These are phyloP conservation scores for Brachionus calyciflorus DNA, from an alignment of 1,140 invertebrate species.

Conservation along the genomic window DNA sequence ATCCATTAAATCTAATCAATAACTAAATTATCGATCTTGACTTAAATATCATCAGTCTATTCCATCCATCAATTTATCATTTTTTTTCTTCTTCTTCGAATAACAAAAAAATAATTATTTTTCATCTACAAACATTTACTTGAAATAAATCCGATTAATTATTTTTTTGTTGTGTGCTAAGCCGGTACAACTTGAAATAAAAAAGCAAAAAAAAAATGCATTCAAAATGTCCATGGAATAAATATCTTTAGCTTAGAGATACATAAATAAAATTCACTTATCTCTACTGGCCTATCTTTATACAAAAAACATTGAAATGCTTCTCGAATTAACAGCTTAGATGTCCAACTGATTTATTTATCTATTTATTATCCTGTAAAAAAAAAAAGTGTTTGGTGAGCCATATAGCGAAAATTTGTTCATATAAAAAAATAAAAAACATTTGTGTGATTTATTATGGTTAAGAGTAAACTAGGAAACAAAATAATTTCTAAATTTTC, in stretches of 20 bases:
- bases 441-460: slow-evolving; percentile 29
- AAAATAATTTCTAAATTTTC: too few relatives aligned
- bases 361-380: background rate
- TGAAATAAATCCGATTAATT: background rate
- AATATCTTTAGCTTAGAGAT: too few relatives aligned
- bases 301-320: too few relatives aligned
- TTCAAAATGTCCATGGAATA: too few relatives aligned
- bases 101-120: slow-evolving; percentile 20
- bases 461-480: too few relatives aligned
- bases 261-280: background rate
- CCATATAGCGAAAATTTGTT: background rate
- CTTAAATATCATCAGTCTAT: slow-evolving; percentile 41
- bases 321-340: slow-evolving; percentile 19
- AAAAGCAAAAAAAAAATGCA: too few relatives aligned
- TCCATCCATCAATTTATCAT: slow-evolving; percentile 29
- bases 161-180: too few relatives aligned
- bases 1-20: slow-evolving; percentile 43
- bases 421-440: background rate
- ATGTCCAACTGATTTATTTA: background rate
- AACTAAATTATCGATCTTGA: slow-evolving; percentile 40
- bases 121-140: slow-evolving; percentile 36
- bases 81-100: too few relatives aligned
- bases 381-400: background rate
- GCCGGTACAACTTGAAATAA: too few relatives aligned
- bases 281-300: background rate